Base-by-base conservation (phyloP, 2,113 vertebrate genomes). In the Lynx canadensis region DNA sequence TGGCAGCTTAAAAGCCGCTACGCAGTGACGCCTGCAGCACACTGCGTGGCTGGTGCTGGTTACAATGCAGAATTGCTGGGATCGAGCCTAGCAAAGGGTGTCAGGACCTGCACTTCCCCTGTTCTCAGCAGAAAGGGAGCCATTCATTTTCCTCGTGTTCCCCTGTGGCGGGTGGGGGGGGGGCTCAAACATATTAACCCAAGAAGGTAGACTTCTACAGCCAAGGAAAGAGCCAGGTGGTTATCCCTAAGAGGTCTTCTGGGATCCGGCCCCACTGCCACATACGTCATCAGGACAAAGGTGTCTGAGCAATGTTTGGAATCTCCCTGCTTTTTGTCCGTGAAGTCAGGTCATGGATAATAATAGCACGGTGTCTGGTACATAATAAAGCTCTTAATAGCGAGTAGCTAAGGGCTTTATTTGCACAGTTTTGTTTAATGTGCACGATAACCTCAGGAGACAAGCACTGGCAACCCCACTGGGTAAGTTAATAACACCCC, bases 51-150 rank as follows among this genome's bases (percentile, higher is more conserved):
- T 4, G 65, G 48, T 38, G 13, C 66, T 65, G 31, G 25, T 23
- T 50, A 41, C 69, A 10, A 31, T 3, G 73, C 48, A 50, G 50
- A 68, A 21, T 7, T 7, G 19, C 78, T 31, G 76, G 52, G 36
- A 79, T 29, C 45, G 41, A 55, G n/a, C n/a, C 7, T 3, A 78
- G 60, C 11, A 27, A n/a, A 38, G 63, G 83, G 18, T 60, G 60
- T 16, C 36, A 25, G 48, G 52, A 88, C 3, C 7, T 5, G 14
- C 0, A 11, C 36, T 81, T 15, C 80, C n/a, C 36, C n/a, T 13
- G 10, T 4, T 41, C 23, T 41, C 81, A 69, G 63, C 16, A 76
- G 66, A 68, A 76, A 38, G 1, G 18, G 23, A 10, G 80, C 4
- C 7, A 2, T 25, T 83, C 8, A 27, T 60, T 95, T 96, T 45